Evolutionary conservation across 2,113 vertebrate genomes (phyloP), one percentile per base, ranked within the genome.

Genomic region (Cacatua alba): DNA sequence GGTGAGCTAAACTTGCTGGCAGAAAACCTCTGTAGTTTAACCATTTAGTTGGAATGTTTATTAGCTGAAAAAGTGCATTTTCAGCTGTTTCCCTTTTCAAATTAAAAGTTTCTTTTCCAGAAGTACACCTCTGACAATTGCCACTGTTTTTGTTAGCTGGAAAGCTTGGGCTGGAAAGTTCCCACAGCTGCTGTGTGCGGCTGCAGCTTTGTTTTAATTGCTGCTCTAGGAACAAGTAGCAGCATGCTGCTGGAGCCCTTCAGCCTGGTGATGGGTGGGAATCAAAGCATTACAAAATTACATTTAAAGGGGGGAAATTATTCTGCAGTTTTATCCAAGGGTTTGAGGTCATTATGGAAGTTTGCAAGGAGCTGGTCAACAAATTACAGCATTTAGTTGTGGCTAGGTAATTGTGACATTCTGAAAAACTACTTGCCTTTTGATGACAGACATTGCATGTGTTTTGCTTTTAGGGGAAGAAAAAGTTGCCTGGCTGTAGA

Each of bases 361-460:
- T 74, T 75, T 82, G 64, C 28, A 20, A 81, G 94, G 80, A 95
- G 44, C 6, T 53, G 86, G 91, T 84, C 91, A 91, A 95, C 96
- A 94, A 96, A 95, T 94, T 96, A 53, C 91, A 89, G 63, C 59
- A 19, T 87, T 96, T 94, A 91, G 84, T 74, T 96, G 91, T 65
- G 93, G 94, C 70, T 57, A 15, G 86, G 63, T 97, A 92, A 88
- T 94, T 83, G 82, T 83, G 92, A 93, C 70, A 41, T 72, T 94
- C 77, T 76, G 41, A 57, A 91, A 41, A 59, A 69, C 53, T 2
- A 2, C 7, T 10, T 82, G 80, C 86, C 69, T 88, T 88, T 72
- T 82, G 86, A 78, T 84, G 92, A 88, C 62, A 68, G 86, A 21
- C 39, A 44, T 95, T 95, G 76, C 72, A 37, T 86, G 44, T 53